These are phyloP conservation scores for Ornithoptera alexandrae DNA, from an alignment of 2,888 invertebrate genomes.

Conservation along the genomic window DNA sequence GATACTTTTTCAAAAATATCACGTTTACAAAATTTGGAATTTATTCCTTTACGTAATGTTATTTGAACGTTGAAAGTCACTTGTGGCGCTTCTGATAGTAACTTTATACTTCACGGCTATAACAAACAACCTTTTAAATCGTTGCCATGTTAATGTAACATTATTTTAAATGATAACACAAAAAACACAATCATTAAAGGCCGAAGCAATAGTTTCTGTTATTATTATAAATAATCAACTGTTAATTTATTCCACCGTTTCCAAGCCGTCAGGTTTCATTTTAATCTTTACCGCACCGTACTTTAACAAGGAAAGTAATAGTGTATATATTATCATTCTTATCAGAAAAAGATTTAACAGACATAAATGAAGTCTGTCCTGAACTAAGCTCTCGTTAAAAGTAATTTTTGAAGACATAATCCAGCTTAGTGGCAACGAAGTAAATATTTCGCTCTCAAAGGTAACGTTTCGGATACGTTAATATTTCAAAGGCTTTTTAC, in stretches of 20 bases:
- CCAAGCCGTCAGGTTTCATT: no score
- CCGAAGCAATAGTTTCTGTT: no score
- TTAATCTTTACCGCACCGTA: no score
- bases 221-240: no score
- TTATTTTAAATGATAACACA: background rate
- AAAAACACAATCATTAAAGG: no score
- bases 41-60: slow-evolving; percentile 1
- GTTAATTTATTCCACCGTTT: no score
- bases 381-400: background rate
- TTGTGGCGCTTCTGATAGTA: slow-evolving; percentile 1
- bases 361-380: no score
- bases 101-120: background rate
- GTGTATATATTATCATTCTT: no score
- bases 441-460: background rate
- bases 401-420: slow-evolving; percentile 9
- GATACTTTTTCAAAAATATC: background rate
- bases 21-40: background rate
- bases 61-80: background rate
- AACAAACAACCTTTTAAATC: background rate
- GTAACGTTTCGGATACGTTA: slow-evolving; percentile 1
- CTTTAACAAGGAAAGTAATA: no score
- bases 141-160: background rate
- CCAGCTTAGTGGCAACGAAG: background rate
- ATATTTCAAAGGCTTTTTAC: slow-evolving; percentile 14
- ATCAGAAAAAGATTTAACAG: no score